Conservation (phyloP, 2,888 invertebrate species). For the Ochlodes sylvanus region DNA sequence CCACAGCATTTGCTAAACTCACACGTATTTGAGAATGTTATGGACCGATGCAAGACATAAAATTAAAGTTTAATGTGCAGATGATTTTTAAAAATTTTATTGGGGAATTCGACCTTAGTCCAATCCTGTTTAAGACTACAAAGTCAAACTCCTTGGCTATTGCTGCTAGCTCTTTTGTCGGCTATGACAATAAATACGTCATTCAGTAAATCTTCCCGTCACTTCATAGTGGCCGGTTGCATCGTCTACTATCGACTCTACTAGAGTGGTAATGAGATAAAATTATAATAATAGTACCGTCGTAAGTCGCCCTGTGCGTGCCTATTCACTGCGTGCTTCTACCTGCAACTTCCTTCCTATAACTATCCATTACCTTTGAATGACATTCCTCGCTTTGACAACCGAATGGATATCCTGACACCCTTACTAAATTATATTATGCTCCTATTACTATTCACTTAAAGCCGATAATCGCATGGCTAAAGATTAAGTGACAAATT, state of each 20-base stretch:
- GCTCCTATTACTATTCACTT: constrained; percentile 22
- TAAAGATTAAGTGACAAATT: constrained; percentile 40
- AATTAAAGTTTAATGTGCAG: no score
- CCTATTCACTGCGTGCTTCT: constrained; percentile 60
- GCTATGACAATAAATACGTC: background rate
- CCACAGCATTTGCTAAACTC: no score
- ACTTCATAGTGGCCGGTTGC: background rate
- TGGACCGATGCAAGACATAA: no score
- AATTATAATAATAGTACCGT: constrained; percentile 7
- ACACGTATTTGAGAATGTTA: no score
- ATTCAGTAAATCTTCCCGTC: background rate
- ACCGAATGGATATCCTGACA: constrained; percentile 73
- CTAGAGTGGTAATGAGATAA: background rate
- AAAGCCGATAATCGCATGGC: constrained; percentile 47
- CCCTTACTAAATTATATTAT: constrained; percentile 51
- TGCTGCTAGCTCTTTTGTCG: no score
- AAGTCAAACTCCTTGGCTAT: no score
- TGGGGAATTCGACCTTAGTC: no score
- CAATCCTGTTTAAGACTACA: no score
- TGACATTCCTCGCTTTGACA: constrained; percentile 78
- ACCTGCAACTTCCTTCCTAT: constrained; percentile 84
- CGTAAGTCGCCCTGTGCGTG: constrained; percentile 53
- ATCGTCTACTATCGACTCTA: background rate
- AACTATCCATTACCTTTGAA: constrained; percentile 77
- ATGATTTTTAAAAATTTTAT: no score